A percentile compares a stretch with the other conserved stretches of the same genome.
Conservation (phyloP, 2,888 invertebrate genomes). For the Apoderus coryli region DNA sequence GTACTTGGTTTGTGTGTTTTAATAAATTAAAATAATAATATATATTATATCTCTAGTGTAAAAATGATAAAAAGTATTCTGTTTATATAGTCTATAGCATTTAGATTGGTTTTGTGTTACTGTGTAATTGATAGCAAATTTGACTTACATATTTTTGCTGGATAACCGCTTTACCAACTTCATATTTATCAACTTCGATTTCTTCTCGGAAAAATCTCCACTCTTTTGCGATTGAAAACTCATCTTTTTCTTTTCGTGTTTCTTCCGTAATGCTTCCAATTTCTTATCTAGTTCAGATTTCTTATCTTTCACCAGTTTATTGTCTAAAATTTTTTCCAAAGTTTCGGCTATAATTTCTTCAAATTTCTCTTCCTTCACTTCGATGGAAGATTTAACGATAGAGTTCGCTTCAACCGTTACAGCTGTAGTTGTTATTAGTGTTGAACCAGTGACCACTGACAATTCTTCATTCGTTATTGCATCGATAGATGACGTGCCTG, state of each 20-base stretch:
- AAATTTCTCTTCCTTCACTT: constrained; percentile 31
- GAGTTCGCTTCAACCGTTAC: constrained; percentile 25
- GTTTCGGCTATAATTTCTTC: constrained; percentile 61
- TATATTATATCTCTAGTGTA: too few relatives aligned
- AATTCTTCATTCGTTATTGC: constrained; percentile 22
- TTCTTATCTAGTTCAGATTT: constrained; percentile 76
- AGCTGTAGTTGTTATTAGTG: constrained; percentile 8
- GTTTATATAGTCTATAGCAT: too few relatives aligned
- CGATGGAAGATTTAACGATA: constrained; percentile 14
- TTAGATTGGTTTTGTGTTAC: constrained; percentile 1
- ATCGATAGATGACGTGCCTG: constrained; percentile 17
- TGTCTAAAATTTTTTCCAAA: constrained; percentile 63
- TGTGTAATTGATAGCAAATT: neutral
- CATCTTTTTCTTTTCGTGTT: constrained; percentile 63
- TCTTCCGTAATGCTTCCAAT: constrained; percentile 64
- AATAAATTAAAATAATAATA: too few relatives aligned
- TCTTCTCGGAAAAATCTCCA: constrained; percentile 45
- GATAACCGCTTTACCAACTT: constrained; percentile 63
- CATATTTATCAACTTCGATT: constrained; percentile 59
- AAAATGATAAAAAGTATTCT: too few relatives aligned
- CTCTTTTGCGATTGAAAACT: constrained; percentile 43
- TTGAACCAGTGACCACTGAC: constrained; percentile 11
- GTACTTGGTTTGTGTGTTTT: too few relatives aligned
- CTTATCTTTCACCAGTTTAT: constrained; percentile 50
- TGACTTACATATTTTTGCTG: constrained; percentile 65